Conservation (phyloP, 1,140 invertebrate genomes). For the Drosophila nebulosa region DNA sequence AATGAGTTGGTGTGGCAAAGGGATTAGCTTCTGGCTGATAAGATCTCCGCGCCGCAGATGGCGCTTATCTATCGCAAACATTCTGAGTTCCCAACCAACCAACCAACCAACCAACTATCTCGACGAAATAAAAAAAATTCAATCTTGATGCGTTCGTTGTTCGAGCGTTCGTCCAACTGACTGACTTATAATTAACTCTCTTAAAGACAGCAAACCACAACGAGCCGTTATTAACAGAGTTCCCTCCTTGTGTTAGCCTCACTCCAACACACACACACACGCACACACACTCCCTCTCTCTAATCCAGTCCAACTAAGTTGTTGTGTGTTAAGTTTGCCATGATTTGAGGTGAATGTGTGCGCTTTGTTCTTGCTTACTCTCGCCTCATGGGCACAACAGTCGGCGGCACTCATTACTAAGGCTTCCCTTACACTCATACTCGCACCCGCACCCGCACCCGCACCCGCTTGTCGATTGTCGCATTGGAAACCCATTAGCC, state of each 20-base stretch:
- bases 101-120: constrained; percentile 28
- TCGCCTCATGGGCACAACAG: constrained; percentile 15
- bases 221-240: constrained; percentile 60
- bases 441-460: too few species aligned
- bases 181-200: constrained; percentile 75
- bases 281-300: not conserved
- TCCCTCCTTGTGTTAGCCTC: not conserved
- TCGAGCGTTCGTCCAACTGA: constrained; percentile 28
- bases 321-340: not conserved
- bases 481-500: constrained; percentile 68
- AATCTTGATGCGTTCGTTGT: constrained; percentile 8
- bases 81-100: constrained; percentile 13
- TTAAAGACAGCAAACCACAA: constrained; percentile 57
- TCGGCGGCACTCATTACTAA: constrained; percentile 22
- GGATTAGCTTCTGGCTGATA: constrained; percentile 24
- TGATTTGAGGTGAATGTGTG: constrained; percentile 46
- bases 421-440: constrained; percentile 38
- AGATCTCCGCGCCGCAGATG: constrained; percentile 1
- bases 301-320: not conserved
- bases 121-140: not conserved
- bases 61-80: constrained; percentile 50
- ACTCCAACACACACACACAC: not conserved
- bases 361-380: constrained; percentile 54
- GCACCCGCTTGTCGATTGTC: constrained; percentile 18
- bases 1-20: constrained; percentile 16